Evolutionary conservation across 2,113 vertebrate species (phyloP).

Genomic region (Hippopotamus amphibius): DNA sequence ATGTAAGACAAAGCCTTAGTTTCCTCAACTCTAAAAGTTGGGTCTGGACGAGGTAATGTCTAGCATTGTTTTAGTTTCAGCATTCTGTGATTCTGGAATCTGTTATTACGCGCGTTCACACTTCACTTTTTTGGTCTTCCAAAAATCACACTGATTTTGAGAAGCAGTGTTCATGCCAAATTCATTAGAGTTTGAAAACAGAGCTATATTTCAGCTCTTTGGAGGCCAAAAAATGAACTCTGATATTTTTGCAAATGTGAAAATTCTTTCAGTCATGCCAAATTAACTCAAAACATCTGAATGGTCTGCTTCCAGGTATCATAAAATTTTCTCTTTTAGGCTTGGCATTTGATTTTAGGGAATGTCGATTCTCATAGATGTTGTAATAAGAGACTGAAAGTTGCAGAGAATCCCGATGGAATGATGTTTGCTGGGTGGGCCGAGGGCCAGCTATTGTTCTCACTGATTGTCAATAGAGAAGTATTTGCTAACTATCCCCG

Average conservation of each 20-base stretch:
- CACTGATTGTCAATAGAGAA: conserved; percentile 54
- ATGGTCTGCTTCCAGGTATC: conserved; percentile 24
- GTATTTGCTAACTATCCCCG: conserved; percentile 70
- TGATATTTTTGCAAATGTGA: conserved; percentile 72
- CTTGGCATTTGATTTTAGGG: conserved; percentile 38
- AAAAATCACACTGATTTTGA: conserved; percentile 52
- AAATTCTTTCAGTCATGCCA: conserved; percentile 58
- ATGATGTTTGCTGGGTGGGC: conserved; percentile 53
- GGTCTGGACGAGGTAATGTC: not conserved
- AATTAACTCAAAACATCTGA: conserved; percentile 74
- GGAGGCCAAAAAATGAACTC: conserved; percentile 57
- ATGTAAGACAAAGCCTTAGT: not conserved
- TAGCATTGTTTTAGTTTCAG: not conserved
- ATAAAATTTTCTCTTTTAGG: conserved; percentile 38
- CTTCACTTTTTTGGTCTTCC: conserved; percentile 2
- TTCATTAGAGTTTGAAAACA: conserved; percentile 69
- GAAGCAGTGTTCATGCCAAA: conserved; percentile 32
- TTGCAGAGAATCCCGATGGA: not conserved
- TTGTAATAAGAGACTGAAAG: not conserved
- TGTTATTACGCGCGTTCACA: conserved; percentile 27
- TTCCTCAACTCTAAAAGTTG: not conserved
- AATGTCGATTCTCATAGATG: conserved; percentile 1
- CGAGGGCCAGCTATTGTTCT: conserved; percentile 76
- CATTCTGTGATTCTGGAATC: conserved; percentile 53
- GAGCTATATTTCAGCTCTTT: conserved; percentile 39